Conservation (phyloP, 2,797 vertebrate species). For the Margarornis squamiger region DNA sequence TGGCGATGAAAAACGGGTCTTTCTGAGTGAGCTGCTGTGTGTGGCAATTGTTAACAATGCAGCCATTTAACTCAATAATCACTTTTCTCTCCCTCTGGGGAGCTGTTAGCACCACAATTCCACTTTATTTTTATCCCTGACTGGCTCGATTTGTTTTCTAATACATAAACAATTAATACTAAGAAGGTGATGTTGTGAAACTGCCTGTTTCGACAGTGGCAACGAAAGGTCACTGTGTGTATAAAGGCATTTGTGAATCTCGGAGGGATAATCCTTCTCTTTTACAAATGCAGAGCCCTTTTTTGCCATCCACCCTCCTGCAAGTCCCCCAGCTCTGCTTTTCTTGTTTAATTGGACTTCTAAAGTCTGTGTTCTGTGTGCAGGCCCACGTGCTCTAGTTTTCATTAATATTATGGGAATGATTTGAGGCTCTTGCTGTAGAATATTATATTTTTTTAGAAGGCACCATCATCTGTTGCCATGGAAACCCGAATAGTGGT, state of each 20-base stretch:
- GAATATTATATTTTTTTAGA: conserved; percentile 40
- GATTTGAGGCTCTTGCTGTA: conserved; percentile 24
- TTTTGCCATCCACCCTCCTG: not conserved
- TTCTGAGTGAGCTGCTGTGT: conserved; percentile 1
- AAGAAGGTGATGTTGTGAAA: conserved; percentile 4
- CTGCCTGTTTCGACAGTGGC: not conserved
- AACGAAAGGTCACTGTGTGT: not conserved
- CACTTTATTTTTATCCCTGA: conserved; percentile 66
- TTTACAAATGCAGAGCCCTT: not conserved
- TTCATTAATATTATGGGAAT: not conserved
- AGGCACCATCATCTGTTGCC: conserved; percentile 65
- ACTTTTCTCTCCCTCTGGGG: conserved; percentile 64
- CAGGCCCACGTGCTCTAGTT: not conserved
- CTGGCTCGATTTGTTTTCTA: conserved; percentile 65
- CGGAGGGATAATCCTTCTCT: not conserved
- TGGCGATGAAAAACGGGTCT: conserved; percentile 42
- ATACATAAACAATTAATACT: conserved; percentile 69
- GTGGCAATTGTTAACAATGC: conserved; percentile 56
- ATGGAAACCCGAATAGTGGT: conserved; percentile 69
- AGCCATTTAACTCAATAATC: conserved; percentile 70
- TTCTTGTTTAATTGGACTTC: not conserved
- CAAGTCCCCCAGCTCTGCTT: not conserved
- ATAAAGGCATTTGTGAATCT: not conserved
- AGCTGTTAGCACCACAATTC: conserved; percentile 51
- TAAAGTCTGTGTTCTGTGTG: not conserved